phyloP scores from a whole-genome alignment of 2,113 vertebrate genomes.

The Chrysochloris asiatica region DNA sequence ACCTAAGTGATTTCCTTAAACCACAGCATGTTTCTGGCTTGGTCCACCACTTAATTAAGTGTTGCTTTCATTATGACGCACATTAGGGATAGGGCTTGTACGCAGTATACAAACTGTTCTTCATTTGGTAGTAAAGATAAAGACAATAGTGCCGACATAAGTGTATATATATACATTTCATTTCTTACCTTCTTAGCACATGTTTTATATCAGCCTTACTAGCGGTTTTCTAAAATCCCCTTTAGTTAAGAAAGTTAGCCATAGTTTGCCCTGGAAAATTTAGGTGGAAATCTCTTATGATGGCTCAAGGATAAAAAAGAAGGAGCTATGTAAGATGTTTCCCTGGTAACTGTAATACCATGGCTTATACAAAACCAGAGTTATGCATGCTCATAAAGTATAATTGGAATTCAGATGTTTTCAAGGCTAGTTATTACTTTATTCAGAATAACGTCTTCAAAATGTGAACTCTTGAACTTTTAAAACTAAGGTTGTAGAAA shows the following conservation, averaged over 20 bases:
- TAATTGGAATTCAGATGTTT: background rate
- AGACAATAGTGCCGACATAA: slow-evolving; percentile 41
- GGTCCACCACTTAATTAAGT: slow-evolving; percentile 67
- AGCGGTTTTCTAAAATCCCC: slow-evolving; percentile 58
- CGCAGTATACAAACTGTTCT: slow-evolving; percentile 25
- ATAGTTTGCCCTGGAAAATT: slow-evolving; percentile 39
- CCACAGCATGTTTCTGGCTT: slow-evolving; percentile 57
- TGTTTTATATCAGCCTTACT: slow-evolving; percentile 51
- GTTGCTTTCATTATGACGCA: slow-evolving; percentile 71
- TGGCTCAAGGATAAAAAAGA: slow-evolving; percentile 12
- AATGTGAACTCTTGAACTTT: background rate
- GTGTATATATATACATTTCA: slow-evolving; percentile 52
- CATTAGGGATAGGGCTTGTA: background rate
- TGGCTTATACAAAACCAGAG: background rate
- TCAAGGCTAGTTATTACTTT: slow-evolving; percentile 1
- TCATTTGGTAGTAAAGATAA: slow-evolving; percentile 61
- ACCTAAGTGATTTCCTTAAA: slow-evolving; percentile 64
- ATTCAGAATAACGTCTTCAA: slow-evolving; percentile 7
- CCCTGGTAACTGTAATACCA: background rate
- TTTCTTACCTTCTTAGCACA: slow-evolving; percentile 50
- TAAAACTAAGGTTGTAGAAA: slow-evolving; percentile 22
- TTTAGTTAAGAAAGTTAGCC: slow-evolving; percentile 33
- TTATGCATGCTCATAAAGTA: background rate
- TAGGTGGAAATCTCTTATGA: background rate
- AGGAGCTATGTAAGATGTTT: background rate